phyloP scores from a whole-genome alignment of 2,888 invertebrate genomes.

The Muscina levida region DNA sequence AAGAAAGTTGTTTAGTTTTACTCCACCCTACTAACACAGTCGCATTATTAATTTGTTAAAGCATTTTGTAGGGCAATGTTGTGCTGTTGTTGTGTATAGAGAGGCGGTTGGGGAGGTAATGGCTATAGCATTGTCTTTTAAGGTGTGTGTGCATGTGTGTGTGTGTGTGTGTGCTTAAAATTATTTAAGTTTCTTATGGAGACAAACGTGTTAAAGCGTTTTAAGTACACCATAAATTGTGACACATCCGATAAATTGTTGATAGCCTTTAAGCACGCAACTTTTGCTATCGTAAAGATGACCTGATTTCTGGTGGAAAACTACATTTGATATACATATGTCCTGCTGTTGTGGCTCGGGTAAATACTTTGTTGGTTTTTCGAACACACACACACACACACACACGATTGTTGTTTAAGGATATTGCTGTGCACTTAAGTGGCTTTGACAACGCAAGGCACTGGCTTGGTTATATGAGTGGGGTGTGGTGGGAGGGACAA shows the following conservation, averaged over 20 bases:
- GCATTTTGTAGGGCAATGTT: constrained; percentile 9
- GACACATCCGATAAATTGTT: constrained; percentile 66
- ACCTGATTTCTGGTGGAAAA: constrained; percentile 50
- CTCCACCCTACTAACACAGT: background rate
- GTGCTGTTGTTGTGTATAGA: background rate
- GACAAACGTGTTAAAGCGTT: constrained; percentile 64
- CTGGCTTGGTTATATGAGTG: too few species aligned
- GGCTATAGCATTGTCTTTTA: too few species aligned
- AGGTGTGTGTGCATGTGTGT: background rate
- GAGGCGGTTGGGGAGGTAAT: background rate
- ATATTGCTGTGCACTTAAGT: too few species aligned
- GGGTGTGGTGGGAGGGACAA: too few species aligned
- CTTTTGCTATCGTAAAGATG: constrained; percentile 42
- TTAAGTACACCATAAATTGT: constrained; percentile 64
- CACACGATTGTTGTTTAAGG: too few species aligned
- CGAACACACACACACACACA: too few species aligned
- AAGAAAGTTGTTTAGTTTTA: constrained; percentile 36
- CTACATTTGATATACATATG: too few species aligned
- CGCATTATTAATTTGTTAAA: constrained; percentile 52
- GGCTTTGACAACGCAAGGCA: too few species aligned
- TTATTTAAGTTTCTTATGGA: constrained; percentile 18
- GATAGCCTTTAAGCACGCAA: constrained; percentile 61
- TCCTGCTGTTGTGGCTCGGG: too few species aligned
- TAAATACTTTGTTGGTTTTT: too few species aligned
- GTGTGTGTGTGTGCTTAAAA: background rate